A percentile compares a stretch with the other conserved stretches of the same genome.
These are phyloP conservation scores for Seira sanloemensis DNA, from an alignment of 2,888 invertebrate species.

Conservation along the genomic window DNA sequence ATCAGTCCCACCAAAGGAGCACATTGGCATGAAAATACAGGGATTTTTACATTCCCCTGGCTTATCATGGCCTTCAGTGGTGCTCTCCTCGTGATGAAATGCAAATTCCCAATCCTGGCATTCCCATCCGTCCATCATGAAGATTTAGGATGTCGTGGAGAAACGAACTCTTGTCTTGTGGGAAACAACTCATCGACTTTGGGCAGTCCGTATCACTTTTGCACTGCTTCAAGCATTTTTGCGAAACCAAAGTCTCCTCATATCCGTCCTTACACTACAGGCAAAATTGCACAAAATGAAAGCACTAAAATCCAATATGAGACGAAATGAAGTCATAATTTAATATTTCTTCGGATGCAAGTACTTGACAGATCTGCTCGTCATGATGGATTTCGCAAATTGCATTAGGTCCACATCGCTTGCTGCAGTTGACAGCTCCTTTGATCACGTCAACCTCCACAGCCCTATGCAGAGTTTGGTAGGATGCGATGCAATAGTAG, in stretches of 20 bases:
- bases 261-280: constrained; percentile 29
- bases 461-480: background rate
- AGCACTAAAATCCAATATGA: no score
- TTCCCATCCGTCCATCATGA: background rate
- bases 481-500: constrained; percentile 34
- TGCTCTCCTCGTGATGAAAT: no score
- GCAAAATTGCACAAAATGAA: no score
- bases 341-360: no score
- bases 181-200: constrained; percentile 25
- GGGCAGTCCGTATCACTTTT: constrained; percentile 29
- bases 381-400: constrained; percentile 31
- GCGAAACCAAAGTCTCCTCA: constrained; percentile 24
- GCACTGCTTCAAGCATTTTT: constrained; percentile 27
- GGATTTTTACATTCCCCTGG: constrained; percentile 46
- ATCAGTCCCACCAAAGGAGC: constrained; percentile 2
- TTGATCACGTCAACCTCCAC: constrained; percentile 24
- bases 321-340: no score
- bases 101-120: no score
- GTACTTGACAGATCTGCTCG: constrained; percentile 27
- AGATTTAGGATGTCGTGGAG: constrained; percentile 22
- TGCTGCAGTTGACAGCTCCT: constrained; percentile 7
- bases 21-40: constrained; percentile 24
- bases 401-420: constrained; percentile 22
- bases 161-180: constrained; percentile 32
- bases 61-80: background rate